Percentiles rank a stretch among this genome's conserved stretches.
These are phyloP conservation scores for Rhimphoctona megacephalus DNA, from an alignment of 2,888 invertebrate genomes.

Conservation along the genomic window DNA sequence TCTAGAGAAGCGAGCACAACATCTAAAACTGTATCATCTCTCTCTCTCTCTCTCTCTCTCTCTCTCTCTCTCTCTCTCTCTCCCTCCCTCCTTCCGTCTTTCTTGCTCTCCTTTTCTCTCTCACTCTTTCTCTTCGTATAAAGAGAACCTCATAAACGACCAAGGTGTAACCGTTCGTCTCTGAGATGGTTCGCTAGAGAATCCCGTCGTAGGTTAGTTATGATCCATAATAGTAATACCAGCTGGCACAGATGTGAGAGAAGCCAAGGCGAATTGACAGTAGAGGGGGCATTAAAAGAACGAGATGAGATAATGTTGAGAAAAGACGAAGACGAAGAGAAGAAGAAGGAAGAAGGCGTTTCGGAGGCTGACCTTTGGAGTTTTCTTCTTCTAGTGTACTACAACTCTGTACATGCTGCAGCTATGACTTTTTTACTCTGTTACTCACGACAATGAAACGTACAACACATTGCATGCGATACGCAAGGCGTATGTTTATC, in stretches of 20 bases:
- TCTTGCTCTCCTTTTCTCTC: neutral
- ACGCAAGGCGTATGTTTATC: slow-evolving; percentile 60
- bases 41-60: slow-evolving; percentile 1
- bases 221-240: slow-evolving; percentile 66
- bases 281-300: slow-evolving; percentile 47
- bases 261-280: slow-evolving; percentile 74
- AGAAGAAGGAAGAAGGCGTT: slow-evolving; percentile 69
- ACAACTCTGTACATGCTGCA: slow-evolving; percentile 10
- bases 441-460: slow-evolving; percentile 55
- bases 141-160: slow-evolving; percentile 77
- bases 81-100: neutral
- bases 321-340: slow-evolving; percentile 44
- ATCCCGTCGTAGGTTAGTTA: slow-evolving; percentile 62
- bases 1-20: slow-evolving; percentile 33
- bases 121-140: slow-evolving; percentile 10
- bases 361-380: slow-evolving; percentile 79
- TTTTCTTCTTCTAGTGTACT: slow-evolving; percentile 73
- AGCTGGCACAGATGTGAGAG: slow-evolving; percentile 69
- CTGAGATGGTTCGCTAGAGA: slow-evolving; percentile 74
- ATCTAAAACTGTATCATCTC: slow-evolving; percentile 15
- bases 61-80: slow-evolving; percentile 9
- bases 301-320: slow-evolving; percentile 57
- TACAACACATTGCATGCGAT: slow-evolving; percentile 57
- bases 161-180: slow-evolving; percentile 77
- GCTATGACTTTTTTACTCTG: slow-evolving; percentile 33